A percentile compares a stretch with the other conserved stretches of the same genome.
phyloP scores from a whole-genome alignment of 2,888 invertebrate species.

The Aproaerema taeniolella region DNA sequence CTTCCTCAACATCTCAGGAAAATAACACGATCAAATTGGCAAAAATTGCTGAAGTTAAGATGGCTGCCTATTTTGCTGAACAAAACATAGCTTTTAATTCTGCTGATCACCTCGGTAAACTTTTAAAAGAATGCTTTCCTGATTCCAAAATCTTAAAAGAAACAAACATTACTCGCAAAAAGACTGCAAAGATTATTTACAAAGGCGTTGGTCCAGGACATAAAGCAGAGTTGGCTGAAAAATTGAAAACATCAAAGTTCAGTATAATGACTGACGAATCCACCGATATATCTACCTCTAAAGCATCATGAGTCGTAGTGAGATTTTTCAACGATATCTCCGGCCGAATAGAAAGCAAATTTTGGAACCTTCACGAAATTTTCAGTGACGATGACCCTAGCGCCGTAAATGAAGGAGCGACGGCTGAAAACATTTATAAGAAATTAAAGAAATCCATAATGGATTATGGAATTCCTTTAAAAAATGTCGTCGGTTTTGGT shows the following conservation, averaged over 20 bases:
- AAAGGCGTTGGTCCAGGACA: neutral
- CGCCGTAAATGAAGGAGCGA: neutral
- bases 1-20: no score
- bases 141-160: neutral
- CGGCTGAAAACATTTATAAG: neutral
- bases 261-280: neutral
- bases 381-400: neutral
- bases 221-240: neutral
- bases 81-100: neutral
- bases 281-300: neutral
- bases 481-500: slow-evolving; percentile 35
- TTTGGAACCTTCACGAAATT: neutral
- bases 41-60: neutral
- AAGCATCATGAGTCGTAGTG: neutral
- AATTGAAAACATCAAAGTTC: neutral
- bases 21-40: no score
- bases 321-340: no score
- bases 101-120: neutral
- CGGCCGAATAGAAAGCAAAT: neutral
- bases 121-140: neutral
- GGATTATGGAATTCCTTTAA: neutral
- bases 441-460: neutral
- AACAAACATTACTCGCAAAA: neutral
- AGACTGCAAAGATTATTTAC: neutral
- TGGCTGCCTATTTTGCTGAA: neutral